A percentile compares a stretch with the other conserved stretches of the same genome.
phyloP scores from a whole-genome alignment of 2,797 vertebrate species.

The Periparus ater region DNA sequence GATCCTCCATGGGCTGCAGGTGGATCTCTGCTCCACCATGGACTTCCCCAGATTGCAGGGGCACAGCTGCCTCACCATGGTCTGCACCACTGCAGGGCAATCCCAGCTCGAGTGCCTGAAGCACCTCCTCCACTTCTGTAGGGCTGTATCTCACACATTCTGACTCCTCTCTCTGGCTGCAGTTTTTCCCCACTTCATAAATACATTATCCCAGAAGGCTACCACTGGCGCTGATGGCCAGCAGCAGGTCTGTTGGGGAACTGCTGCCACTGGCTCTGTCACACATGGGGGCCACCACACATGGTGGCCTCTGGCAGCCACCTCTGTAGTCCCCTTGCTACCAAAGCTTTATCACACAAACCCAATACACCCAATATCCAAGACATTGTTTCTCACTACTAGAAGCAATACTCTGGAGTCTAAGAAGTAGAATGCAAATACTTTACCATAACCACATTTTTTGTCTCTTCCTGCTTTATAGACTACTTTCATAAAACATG shows the following conservation, averaged over 20 bases:
- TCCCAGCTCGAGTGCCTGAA: neutral
- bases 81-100: neutral
- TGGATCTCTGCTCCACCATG: neutral
- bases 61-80: neutral
- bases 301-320: neutral
- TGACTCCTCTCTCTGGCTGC: neutral
- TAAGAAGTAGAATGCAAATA: neutral
- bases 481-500: neutral
- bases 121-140: neutral
- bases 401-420: neutral
- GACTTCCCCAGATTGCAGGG: neutral
- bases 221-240: neutral
- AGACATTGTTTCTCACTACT: neutral
- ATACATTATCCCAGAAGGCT: neutral
- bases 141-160: neutral
- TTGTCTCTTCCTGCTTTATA: neutral
- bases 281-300: neutral
- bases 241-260: neutral
- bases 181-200: neutral
- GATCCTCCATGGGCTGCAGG: neutral
- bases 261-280: neutral
- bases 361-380: neutral
- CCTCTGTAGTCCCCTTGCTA: neutral
- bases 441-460: neutral
- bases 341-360: neutral